Conservation (phyloP, 2,888 invertebrate genomes). For the Trichacis sp. region DNA sequence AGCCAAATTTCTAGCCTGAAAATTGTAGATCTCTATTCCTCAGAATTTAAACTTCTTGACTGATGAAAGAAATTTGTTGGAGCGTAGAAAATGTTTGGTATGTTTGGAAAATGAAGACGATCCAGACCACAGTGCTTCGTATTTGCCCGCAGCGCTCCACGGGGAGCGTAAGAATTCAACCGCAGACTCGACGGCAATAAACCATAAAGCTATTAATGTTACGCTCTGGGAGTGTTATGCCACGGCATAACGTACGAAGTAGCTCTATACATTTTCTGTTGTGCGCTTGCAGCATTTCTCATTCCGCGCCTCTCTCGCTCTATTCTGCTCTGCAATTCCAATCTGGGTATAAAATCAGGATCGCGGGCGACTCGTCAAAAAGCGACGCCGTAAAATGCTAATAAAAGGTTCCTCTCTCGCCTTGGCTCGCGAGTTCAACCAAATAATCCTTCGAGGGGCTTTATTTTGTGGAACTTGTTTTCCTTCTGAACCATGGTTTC, state of each 20-base stretch:
- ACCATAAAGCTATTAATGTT: conserved; percentile 62
- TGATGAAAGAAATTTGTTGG: too few species aligned
- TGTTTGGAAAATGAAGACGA: neutral
- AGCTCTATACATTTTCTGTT: conserved; percentile 41
- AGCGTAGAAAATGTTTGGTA: neutral
- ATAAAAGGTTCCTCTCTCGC: too few species aligned
- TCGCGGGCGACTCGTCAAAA: conserved; percentile 14
- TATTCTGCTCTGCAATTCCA: conserved; percentile 44
- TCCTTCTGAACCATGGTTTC: too few species aligned
- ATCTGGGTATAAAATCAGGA: conserved; percentile 30
- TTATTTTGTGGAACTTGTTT: too few species aligned
- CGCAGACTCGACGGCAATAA: conserved; percentile 57
- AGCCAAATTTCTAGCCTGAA: too few species aligned
- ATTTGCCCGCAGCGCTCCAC: conserved; percentile 30
- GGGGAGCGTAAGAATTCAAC: conserved; percentile 52
- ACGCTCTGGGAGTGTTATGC: conserved; percentile 53
- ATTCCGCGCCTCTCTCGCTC: conserved; percentile 37
- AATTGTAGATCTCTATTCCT: too few species aligned
- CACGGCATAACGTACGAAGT: conserved; percentile 46
- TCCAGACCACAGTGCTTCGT: neutral
- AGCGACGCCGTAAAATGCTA: neutral
- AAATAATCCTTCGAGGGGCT: too few species aligned
- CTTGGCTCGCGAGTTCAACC: too few species aligned
- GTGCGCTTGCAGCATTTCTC: conserved; percentile 34
- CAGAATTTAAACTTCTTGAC: too few species aligned